Conservation (phyloP, 2,797 vertebrate species). For the Cynodonichthys magdalenae region DNA sequence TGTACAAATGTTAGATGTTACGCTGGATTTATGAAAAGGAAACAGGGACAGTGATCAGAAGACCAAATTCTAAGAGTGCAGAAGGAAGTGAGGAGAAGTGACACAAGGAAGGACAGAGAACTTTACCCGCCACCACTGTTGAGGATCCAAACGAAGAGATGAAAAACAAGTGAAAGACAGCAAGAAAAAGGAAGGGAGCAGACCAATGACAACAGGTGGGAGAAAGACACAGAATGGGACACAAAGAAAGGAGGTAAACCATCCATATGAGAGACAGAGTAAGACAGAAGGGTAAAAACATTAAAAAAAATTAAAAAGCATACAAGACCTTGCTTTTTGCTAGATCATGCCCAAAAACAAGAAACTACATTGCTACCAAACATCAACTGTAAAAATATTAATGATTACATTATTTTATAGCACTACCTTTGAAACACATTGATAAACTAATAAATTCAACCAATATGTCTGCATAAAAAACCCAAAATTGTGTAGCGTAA, state of each 20-base stretch:
- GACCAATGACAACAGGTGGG: slow-evolving; percentile 66
- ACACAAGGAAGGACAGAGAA: slow-evolving; percentile 57
- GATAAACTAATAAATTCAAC: not conserved
- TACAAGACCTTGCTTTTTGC: slow-evolving; percentile 57
- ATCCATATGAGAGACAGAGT: slow-evolving; percentile 73
- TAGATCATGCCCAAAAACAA: slow-evolving; percentile 44
- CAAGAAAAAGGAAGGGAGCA: slow-evolving; percentile 43
- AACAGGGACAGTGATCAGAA: slow-evolving; percentile 67
- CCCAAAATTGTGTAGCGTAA: not conserved
- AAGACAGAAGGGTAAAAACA: slow-evolving; percentile 35
- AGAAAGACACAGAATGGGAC: slow-evolving; percentile 64
- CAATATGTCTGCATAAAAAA: not conserved
- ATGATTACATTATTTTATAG: not conserved
- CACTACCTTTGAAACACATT: not conserved
- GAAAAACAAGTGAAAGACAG: slow-evolving; percentile 74
- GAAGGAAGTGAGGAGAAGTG: slow-evolving; percentile 58
- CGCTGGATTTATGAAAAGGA: slow-evolving; percentile 59
- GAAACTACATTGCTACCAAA: not conserved
- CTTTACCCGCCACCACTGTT: slow-evolving; percentile 87
- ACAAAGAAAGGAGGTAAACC: slow-evolving; percentile 67
- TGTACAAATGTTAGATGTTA: slow-evolving; percentile 52
- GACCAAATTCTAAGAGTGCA: slow-evolving; percentile 65
- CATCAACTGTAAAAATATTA: slow-evolving; percentile 1
- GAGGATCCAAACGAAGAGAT: slow-evolving; percentile 81
- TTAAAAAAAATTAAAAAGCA: too few species aligned